These are phyloP conservation scores for Pantala flavescens DNA, from an alignment of 1,140 invertebrate genomes.

Conservation along the genomic window DNA sequence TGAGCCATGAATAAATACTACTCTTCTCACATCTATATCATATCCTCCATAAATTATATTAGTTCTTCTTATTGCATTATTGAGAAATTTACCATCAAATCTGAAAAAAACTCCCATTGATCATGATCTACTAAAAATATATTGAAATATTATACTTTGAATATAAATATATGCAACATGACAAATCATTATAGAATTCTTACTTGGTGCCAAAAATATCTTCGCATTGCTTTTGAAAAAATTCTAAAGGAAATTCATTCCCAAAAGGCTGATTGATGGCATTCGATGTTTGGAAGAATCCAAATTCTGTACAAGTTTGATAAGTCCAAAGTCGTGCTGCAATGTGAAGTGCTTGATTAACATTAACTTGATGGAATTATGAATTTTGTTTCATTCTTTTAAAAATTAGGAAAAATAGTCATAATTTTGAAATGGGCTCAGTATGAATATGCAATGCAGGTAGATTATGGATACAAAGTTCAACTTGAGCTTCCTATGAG, in stretches of 20 bases:
- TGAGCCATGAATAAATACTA: conserved; percentile 81
- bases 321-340: conserved; percentile 80
- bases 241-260: conserved; percentile 61
- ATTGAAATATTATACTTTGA: not conserved
- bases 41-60: conserved; percentile 73
- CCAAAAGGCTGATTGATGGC: conserved; percentile 63
- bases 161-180: not conserved
- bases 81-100: conserved; percentile 47
- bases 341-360: conserved; percentile 16
- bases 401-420: too few relatives aligned
- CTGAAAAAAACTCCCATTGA: conserved; percentile 29
- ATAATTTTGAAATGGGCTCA: too few relatives aligned
- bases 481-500: too few relatives aligned
- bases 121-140: not conserved
- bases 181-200: conserved; percentile 11
- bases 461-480: too few relatives aligned
- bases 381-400: too few relatives aligned
- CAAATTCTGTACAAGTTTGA: conserved; percentile 92
- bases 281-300: conserved; percentile 84
- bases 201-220: conserved; percentile 65
- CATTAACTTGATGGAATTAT: not conserved
- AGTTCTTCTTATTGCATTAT: conserved; percentile 51
- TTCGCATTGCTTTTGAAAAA: conserved; percentile 68
- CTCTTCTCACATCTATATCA: conserved; percentile 55
- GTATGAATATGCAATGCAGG: too few relatives aligned